Evolutionary conservation across 1,140 invertebrate genomes (phyloP).

Genomic region (Mycetomoellerius zeteki): DNA sequence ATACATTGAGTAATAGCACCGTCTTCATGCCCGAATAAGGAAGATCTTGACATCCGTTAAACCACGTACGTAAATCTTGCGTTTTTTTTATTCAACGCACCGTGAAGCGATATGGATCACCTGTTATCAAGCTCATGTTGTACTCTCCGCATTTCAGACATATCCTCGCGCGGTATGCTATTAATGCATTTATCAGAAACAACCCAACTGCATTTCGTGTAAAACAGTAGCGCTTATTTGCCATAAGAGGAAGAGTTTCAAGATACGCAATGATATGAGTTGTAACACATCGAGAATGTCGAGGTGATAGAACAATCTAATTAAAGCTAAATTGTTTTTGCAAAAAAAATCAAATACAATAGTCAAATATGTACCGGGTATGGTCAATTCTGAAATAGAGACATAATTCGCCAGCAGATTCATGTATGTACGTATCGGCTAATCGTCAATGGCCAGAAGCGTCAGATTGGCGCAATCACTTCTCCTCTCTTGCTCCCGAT

Average conservation of each 20-base stretch:
- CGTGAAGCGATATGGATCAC: conserved; percentile 20
- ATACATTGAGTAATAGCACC: conserved; percentile 73
- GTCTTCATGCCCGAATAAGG: conserved; percentile 60
- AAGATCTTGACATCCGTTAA: conserved; percentile 43
- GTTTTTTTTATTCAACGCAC: background rate
- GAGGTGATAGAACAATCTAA: background rate
- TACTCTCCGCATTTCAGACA: conserved; percentile 11
- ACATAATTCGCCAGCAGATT: conserved; percentile 34
- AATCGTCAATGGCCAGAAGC: conserved; percentile 67
- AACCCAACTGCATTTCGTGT: background rate
- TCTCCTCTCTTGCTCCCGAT: background rate
- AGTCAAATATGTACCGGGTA: background rate
- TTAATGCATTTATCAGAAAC: conserved; percentile 37
- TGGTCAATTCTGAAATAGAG: conserved; percentile 30
- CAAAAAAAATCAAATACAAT: background rate
- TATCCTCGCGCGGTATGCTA: conserved; percentile 1
- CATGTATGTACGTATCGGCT: conserved; percentile 59
- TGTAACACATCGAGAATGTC: background rate
- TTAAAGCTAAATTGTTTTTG: background rate
- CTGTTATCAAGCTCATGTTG: conserved; percentile 17
- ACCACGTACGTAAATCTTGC: conserved; percentile 38
- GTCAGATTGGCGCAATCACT: conserved; percentile 50
- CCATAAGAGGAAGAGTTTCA: background rate
- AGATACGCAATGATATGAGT: background rate
- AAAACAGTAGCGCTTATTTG: conserved; percentile 1